Conservation (phyloP, 2,797 vertebrate genomes). For the Cynopterus sphinx region DNA sequence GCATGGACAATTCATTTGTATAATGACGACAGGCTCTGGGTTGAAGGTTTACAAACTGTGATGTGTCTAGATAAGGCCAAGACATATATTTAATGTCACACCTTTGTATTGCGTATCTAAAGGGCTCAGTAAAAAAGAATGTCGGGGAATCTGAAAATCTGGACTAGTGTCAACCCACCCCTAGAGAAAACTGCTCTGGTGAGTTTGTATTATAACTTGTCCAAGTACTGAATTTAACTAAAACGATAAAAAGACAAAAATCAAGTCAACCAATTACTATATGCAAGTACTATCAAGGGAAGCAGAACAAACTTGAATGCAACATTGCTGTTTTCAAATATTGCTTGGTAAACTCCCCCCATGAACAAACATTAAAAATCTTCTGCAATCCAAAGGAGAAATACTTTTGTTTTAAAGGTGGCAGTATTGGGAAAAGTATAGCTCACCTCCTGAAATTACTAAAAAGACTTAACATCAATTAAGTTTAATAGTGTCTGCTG, state of each 20-base stretch:
- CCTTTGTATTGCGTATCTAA: constrained; percentile 57
- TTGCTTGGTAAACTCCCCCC: not conserved
- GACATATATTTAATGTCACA: constrained; percentile 43
- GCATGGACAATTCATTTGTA: constrained; percentile 43
- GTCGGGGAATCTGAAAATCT: constrained; percentile 60
- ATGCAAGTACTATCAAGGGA: constrained; percentile 52
- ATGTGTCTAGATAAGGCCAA: constrained; percentile 48
- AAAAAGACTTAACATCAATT: constrained; percentile 17
- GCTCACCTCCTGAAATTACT: constrained; percentile 48
- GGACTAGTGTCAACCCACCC: constrained; percentile 46
- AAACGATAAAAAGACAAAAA: constrained; percentile 31
- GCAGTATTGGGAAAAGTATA: not conserved
- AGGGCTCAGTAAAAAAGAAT: constrained; percentile 10
- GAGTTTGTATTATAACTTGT: constrained; percentile 19
- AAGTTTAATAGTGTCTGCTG: not conserved
- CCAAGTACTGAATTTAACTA: constrained; percentile 47
- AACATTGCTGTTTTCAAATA: constrained; percentile 46
- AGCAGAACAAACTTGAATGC: constrained; percentile 58
- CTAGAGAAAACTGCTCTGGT: constrained; percentile 28
- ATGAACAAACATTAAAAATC: constrained; percentile 52
- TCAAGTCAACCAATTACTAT: constrained; percentile 45
- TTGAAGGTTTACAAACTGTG: constrained; percentile 60
- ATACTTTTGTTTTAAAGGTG: constrained; percentile 49
- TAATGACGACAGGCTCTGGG: constrained; percentile 51
- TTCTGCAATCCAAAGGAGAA: constrained; percentile 8